These are phyloP conservation scores for Spea bombifrons DNA, from an alignment of 2,113 vertebrate species.

Conservation along the genomic window DNA sequence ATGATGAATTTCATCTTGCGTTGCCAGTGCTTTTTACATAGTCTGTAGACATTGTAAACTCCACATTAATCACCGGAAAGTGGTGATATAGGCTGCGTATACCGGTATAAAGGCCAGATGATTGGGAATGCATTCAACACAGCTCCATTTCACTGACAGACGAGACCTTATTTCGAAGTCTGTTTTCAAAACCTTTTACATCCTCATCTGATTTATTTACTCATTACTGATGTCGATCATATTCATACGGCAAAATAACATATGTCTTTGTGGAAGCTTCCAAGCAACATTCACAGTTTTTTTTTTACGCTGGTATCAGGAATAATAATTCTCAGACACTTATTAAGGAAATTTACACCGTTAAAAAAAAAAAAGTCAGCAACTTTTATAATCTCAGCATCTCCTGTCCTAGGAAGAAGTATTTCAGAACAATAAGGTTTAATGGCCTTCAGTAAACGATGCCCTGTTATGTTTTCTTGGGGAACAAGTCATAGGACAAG, in stretches of 20 bases:
- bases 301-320: too few species aligned
- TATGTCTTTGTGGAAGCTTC: too few species aligned
- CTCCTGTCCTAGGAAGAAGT: too few species aligned
- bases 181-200: slow-evolving; percentile 53
- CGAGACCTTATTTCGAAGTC: slow-evolving; percentile 54
- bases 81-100: slow-evolving; percentile 48
- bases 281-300: too few species aligned
- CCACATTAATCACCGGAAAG: slow-evolving; percentile 59
- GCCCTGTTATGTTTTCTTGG: too few species aligned
- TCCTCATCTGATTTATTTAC: slow-evolving; percentile 53
- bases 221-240: slow-evolving; percentile 53
- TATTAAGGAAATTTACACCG: too few species aligned
- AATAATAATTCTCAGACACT: too few species aligned
- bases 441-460: too few species aligned
- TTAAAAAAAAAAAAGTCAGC: too few species aligned
- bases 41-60: slow-evolving; percentile 54
- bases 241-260: slow-evolving; percentile 30
- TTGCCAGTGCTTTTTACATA: slow-evolving; percentile 48
- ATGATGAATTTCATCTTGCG: slow-evolving; percentile 55
- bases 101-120: slow-evolving; percentile 52
- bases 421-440: too few species aligned
- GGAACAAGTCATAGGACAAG: too few species aligned
- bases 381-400: too few species aligned
- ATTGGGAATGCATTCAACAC: slow-evolving; percentile 57
- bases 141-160: slow-evolving; percentile 58